Evolutionary conservation across 2,797 vertebrate species (phyloP).

Genomic region (Morelia viridis): DNA sequence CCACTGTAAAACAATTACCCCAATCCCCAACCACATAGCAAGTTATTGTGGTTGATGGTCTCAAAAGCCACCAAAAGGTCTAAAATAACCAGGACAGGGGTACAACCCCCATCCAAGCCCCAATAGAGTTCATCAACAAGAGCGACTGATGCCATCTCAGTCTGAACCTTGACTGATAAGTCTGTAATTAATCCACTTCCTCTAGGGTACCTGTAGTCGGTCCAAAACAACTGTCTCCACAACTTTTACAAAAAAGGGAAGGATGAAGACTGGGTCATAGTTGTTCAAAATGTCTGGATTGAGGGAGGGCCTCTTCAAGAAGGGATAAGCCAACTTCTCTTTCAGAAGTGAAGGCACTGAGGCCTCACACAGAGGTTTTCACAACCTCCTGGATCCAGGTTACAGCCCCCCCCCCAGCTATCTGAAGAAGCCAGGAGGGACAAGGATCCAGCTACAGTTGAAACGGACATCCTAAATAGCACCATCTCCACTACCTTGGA

Average conservation of each 20-base stretch:
- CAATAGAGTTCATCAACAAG: background rate
- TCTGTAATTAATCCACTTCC: background rate
- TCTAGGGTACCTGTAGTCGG: background rate
- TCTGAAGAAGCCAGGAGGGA: background rate
- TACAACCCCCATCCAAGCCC: background rate
- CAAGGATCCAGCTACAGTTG: background rate
- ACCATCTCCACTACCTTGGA: background rate
- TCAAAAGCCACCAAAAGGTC: background rate
- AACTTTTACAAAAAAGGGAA: background rate
- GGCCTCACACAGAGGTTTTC: background rate
- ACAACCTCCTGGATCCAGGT: background rate
- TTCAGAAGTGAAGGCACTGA: background rate
- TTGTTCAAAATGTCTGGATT: background rate
- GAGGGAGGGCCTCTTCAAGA: background rate
- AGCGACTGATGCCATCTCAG: background rate
- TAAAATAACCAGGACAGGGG: background rate
- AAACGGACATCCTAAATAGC: background rate
- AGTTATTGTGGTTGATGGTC: background rate
- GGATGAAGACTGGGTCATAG: background rate
- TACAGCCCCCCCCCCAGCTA: background rate
- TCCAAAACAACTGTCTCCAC: background rate
- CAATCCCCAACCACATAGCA: background rate
- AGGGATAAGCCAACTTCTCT: background rate
- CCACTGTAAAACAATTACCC: background rate
- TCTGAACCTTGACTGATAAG: background rate